Percentiles rank a stretch among this genome's conserved stretches.
phyloP scores from a whole-genome alignment of 2,797 vertebrate species.

The Sebastes vulpes region DNA sequence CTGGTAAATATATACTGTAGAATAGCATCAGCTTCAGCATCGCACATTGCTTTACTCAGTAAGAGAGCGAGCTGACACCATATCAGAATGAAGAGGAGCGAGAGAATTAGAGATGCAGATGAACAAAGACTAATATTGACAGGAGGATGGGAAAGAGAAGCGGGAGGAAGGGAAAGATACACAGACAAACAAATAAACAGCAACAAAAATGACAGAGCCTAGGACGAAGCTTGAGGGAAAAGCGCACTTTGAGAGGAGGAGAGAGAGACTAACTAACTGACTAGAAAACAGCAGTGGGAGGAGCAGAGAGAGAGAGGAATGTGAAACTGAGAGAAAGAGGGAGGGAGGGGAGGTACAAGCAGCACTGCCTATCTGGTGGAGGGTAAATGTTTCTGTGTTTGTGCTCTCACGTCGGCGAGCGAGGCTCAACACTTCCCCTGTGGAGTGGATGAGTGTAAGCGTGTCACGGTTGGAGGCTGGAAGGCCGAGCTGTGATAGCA shows the following conservation, averaged over 20 bases:
- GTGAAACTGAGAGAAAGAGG: slow-evolving; percentile 19
- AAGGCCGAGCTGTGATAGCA: slow-evolving; percentile 81
- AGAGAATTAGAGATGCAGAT: slow-evolving; percentile 45
- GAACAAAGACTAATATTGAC: slow-evolving; percentile 58
- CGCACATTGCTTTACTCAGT: background rate
- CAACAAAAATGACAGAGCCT: slow-evolving; percentile 35
- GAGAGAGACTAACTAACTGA: slow-evolving; percentile 24
- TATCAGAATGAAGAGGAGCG: slow-evolving; percentile 4
- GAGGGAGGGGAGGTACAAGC: slow-evolving; percentile 5
- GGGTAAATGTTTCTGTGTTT: slow-evolving; percentile 72
- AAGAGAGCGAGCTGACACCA: background rate
- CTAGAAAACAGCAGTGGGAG: slow-evolving; percentile 33
- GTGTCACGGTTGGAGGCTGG: slow-evolving; percentile 75
- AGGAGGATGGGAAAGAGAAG: slow-evolving; percentile 18
- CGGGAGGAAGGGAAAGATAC: slow-evolving; percentile 2
- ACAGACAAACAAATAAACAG: slow-evolving; percentile 52
- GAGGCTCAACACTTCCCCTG: slow-evolving; percentile 78
- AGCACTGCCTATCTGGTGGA: slow-evolving; percentile 32
- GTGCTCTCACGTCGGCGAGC: slow-evolving; percentile 68
- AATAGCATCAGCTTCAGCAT: background rate
- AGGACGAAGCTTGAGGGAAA: slow-evolving; percentile 42
- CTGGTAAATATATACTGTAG: background rate
- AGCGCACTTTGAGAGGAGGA: slow-evolving; percentile 35
- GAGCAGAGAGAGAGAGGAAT: slow-evolving; percentile 13
- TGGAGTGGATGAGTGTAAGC: slow-evolving; percentile 78